Conservation (phyloP, 1,140 invertebrate genomes). For the Lanistes nyassanus region DNA sequence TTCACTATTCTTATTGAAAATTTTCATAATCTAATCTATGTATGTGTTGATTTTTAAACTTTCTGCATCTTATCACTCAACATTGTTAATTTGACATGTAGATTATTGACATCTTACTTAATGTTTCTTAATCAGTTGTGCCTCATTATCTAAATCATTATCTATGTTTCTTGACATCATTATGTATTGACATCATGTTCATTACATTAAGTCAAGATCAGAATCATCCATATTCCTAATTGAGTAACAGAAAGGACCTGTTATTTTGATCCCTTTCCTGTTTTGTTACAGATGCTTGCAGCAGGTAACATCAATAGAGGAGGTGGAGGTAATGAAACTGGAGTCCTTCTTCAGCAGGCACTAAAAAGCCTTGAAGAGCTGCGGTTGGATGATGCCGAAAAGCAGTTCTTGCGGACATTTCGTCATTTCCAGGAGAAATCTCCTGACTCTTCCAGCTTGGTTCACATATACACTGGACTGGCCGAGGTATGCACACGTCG, state of each 20-base stretch:
- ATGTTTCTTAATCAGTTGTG: no score
- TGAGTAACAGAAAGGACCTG: background rate
- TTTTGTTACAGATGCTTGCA: conserved; percentile 15
- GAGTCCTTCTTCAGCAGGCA: conserved; percentile 39
- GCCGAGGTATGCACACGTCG: conserved; percentile 57
- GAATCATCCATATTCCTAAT: background rate
- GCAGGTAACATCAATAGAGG: conserved; percentile 19
- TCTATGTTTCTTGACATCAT: no score
- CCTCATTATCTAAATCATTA: no score
- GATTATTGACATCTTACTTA: no score
- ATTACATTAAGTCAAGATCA: background rate
- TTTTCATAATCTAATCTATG: no score
- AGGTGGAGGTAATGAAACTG: conserved; percentile 18
- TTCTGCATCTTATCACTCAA: no score
- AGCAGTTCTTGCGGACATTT: conserved; percentile 48
- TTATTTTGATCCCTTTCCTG: background rate
- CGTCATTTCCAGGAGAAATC: conserved; percentile 53
- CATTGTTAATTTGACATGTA: no score
- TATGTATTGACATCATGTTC: background rate
- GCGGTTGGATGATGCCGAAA: conserved; percentile 54
- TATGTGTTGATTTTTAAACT: no score
- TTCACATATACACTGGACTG: conserved; percentile 50
- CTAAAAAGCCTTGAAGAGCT: conserved; percentile 50
- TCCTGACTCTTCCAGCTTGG: conserved; percentile 41
- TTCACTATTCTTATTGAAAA: no score